These are phyloP conservation scores for Merodon equestris DNA, from an alignment of 2,888 invertebrate genomes.

Conservation along the genomic window DNA sequence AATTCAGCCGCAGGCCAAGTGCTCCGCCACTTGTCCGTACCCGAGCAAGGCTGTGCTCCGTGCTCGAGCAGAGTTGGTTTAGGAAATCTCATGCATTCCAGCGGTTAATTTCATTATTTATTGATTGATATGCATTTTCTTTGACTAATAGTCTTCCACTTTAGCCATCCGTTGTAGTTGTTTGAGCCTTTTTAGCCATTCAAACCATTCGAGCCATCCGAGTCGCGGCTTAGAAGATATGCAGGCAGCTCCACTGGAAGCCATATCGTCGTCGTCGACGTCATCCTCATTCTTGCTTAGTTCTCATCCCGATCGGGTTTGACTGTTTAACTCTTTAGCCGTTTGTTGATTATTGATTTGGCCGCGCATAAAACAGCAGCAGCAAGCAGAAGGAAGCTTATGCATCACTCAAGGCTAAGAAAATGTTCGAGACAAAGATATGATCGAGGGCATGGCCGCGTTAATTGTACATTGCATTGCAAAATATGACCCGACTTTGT, in stretches of 20 bases:
- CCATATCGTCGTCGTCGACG: conserved; percentile 22
- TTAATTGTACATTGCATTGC: conserved; percentile 63
- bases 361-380: not conserved
- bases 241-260: conserved; percentile 50
- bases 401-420: conserved; percentile 63
- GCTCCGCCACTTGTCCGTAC: no score
- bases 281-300: not conserved
- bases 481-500: conserved; percentile 62
- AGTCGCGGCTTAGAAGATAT: conserved; percentile 39
- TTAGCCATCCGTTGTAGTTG: conserved; percentile 32
- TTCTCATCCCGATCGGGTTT: not conserved
- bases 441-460: conserved; percentile 67
- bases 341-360: conserved; percentile 40
- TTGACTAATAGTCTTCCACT: conserved; percentile 64
- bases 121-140: conserved; percentile 68
- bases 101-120: conserved; percentile 63
- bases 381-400: not conserved
- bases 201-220: no score
- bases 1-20: conserved; percentile 56
- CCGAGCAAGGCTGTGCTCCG: no score
- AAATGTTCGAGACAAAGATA: conserved; percentile 57
- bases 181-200: not conserved
- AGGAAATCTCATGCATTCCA: conserved; percentile 63
- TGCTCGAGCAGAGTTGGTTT: conserved; percentile 7
- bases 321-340: not conserved